Percentiles rank a stretch among this genome's conserved stretches.
These are phyloP conservation scores for Copidosoma aretas DNA, from an alignment of 2,888 invertebrate genomes.

Conservation along the genomic window DNA sequence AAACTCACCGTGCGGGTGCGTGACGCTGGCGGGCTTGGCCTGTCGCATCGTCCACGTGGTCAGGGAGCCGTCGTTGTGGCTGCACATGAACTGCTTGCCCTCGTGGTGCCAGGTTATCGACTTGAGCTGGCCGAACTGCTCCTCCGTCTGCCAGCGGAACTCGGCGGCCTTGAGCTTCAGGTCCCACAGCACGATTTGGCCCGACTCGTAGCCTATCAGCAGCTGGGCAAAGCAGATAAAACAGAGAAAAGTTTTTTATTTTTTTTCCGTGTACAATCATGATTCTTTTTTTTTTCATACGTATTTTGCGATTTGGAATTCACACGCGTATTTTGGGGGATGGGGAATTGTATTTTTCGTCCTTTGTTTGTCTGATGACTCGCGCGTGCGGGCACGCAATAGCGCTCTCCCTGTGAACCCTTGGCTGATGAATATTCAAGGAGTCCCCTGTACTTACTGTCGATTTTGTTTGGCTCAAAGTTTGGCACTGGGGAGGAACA, in stretches of 20 bases:
- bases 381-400: too few relatives aligned
- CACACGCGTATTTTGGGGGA: too few relatives aligned
- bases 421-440: constrained; percentile 18
- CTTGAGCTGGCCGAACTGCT: constrained; percentile 69
- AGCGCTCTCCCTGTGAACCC: neutral
- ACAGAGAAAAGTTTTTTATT: too few relatives aligned
- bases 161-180: constrained; percentile 86
- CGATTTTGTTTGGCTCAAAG: too few relatives aligned
- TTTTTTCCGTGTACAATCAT: too few relatives aligned
- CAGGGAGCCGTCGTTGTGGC: constrained; percentile 94
- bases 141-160: constrained; percentile 78
- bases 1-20: constrained; percentile 88
- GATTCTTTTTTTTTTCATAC: too few relatives aligned
- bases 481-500: too few relatives aligned
- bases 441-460: neutral
- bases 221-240: constrained; percentile 77
- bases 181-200: constrained; percentile 96
- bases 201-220: constrained; percentile 94
- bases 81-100: constrained; percentile 96
- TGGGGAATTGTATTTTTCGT: too few relatives aligned
- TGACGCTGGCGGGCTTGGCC: constrained; percentile 79
- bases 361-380: too few relatives aligned
- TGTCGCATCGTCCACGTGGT: constrained; percentile 90
- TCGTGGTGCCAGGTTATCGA: constrained; percentile 97
- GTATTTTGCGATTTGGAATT: too few relatives aligned